Base-by-base conservation (phyloP, 1,140 invertebrate genomes). In the Pomacea maculata region DNA sequence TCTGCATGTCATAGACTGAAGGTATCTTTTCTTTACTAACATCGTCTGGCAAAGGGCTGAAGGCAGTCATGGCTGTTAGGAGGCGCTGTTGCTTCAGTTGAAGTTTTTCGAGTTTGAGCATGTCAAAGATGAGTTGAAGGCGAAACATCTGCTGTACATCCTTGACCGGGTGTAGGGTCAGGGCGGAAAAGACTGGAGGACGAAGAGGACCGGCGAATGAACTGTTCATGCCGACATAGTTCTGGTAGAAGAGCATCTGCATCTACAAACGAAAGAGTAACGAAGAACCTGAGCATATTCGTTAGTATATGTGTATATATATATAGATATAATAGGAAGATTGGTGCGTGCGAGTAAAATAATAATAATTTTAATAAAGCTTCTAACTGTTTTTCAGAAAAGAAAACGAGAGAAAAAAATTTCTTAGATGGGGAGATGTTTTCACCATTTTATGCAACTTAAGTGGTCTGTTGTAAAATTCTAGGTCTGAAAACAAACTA, bases 141-240 rank as follows among this genome's bases (percentile, higher is more conserved):
- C 96, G 93, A 90, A 97, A 96, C 94, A 98, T 95, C 82, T 97
- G 94, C 5, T 94, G 93, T 80, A 96, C 95, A 86, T 96, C 94
- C 92, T 99, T 99, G 54, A 99, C 94, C 0, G 98, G 98, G 93
- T 99, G 98, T 64, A 99, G 92, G 0, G 97, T 99, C 86, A 99
- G 97, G 73, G 97, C 97, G 84, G 97, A 95, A n/a, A 99, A 94
- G 91, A 97, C 96, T 83, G 95, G 94, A 80, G 94, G 94, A 89
- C 97, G 97, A 81, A 97, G 92, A 81, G 95, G 94, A 11, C 95
- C 95, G 45, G 95, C 96, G 91, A 97, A 98, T 1, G 96, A 96
- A 29, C 94, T 94, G 21, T 94, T 93, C 0, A 95, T 96, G 45
- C 87, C 82, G 88, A 95, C 97, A 84, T 96, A 95, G 92, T 98